Base-by-base conservation (phyloP, 2,113 vertebrate species). In the Ramphastos sulfuratus region DNA sequence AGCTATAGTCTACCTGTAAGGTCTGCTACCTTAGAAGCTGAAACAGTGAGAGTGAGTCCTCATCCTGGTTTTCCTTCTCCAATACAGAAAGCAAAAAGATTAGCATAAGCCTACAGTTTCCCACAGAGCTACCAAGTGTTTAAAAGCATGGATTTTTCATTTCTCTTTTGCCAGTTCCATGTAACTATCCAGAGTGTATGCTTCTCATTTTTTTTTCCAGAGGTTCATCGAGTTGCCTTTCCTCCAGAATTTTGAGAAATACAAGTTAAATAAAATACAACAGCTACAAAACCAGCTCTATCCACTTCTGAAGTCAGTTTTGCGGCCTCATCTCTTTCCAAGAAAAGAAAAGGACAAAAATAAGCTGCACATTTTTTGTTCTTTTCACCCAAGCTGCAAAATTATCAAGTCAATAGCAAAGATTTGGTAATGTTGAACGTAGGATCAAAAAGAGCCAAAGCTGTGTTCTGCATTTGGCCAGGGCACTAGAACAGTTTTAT, bases 401-500 rank as follows among this genome's bases (percentile, higher is more conserved):
- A 88, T 84, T 77, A 92, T 67, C 48, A 88, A 94, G 80, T 69
- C 83, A 93, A 88, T 27, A 85, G 90, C 85, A 88, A 90, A 89
- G 48, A 84, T 82, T 84, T 82, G 74, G 65, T 92, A 88, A 77
- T 27, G 37, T 17, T 84, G 77, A 92, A 52, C 55, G 44, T 13
- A 81, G 0, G 4, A 92, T 35, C 67, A 65, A 93, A 88, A 54
- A 86, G 64, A 93, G 55, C 35, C 52, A 64, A 64, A 50, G 59
- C 61, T 81, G 55, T 25, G 17, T 82, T 71, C 73, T 66, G 54
- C 17, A 4, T 48, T 87, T 87, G 44, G 83, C 66, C 91, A 69
- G 86, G 86, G 81, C 28, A 56, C 60, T 37, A 17, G 23, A 61
- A 50, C 30, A 87, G 77, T 65, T 93, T 89, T 73, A 92, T 54